Evolutionary conservation across 2,888 invertebrate genomes (phyloP).

Genomic region (Anthophora plumipes): DNA sequence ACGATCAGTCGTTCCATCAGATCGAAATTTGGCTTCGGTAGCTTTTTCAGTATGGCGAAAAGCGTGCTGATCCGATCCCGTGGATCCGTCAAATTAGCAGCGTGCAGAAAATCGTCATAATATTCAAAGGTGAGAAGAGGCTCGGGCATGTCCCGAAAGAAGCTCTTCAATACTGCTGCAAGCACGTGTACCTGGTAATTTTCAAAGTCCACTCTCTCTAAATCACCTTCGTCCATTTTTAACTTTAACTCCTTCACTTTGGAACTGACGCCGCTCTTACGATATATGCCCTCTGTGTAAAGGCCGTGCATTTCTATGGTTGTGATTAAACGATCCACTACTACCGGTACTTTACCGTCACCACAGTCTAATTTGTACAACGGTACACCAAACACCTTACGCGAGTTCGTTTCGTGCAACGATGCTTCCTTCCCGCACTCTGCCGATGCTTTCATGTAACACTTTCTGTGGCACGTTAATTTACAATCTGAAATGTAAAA

Average conservation of each 20-base stretch:
- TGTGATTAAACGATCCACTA: constrained; percentile 94
- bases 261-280: constrained; percentile 95
- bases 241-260: constrained; percentile 92
- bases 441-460: constrained; percentile 90
- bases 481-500: constrained; percentile 89
- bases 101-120: constrained; percentile 97
- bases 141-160: constrained; percentile 96
- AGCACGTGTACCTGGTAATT: constrained; percentile 95
- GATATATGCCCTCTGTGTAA: constrained; percentile 96
- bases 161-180: constrained; percentile 94
- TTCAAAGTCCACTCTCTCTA: constrained; percentile 90
- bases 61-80: constrained; percentile 93
- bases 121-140: constrained; percentile 96
- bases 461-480: constrained; percentile 97
- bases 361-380: constrained; percentile 90
- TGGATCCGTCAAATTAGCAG: constrained; percentile 93
- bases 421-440: constrained; percentile 86
- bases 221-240: constrained; percentile 91
- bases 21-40: constrained; percentile 95
- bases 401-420: constrained; percentile 84
- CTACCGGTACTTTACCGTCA: constrained; percentile 93
- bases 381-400: constrained; percentile 93
- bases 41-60: constrained; percentile 94
- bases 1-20: constrained; percentile 96
- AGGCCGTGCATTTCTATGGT: constrained; percentile 96